Evolutionary conservation across 2,113 vertebrate species (phyloP).

Genomic region (Campylomormyrus numenius): DNA sequence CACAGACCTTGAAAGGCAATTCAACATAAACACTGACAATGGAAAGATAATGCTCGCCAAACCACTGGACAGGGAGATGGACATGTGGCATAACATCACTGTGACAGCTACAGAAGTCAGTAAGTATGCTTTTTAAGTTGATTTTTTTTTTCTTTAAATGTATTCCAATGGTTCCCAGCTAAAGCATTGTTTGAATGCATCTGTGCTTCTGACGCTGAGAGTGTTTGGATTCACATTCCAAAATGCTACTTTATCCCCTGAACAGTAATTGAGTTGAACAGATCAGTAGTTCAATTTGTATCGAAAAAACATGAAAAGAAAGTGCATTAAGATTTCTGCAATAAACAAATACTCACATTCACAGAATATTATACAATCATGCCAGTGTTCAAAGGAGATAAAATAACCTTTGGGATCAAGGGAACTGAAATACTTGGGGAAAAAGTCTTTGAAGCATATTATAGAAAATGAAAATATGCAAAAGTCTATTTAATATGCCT

Average conservation of each 20-base stretch:
- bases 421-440: conserved; percentile 50
- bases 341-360: conserved; percentile 43
- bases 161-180: neutral
- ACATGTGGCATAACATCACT: conserved; percentile 94
- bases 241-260: conserved; percentile 41
- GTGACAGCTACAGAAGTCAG: conserved; percentile 93
- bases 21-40: conserved; percentile 92
- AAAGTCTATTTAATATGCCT: conserved; percentile 59
- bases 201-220: conserved; percentile 6
- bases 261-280: conserved; percentile 60
- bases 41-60: conserved; percentile 93
- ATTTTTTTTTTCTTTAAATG: neutral
- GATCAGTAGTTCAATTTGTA: conserved; percentile 48
- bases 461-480: conserved; percentile 51
- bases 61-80: conserved; percentile 84
- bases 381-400: conserved; percentile 60
- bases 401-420: conserved; percentile 58
- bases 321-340: neutral
- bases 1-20: conserved; percentile 94
- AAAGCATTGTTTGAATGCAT: neutral
- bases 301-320: neutral
- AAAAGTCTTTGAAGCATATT: conserved; percentile 53
- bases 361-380: conserved; percentile 49
- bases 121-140: conserved; percentile 60
- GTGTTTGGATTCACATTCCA: conserved; percentile 42